phyloP scores from a whole-genome alignment of 2,888 invertebrate genomes.

The Parnassius glacialis region DNA sequence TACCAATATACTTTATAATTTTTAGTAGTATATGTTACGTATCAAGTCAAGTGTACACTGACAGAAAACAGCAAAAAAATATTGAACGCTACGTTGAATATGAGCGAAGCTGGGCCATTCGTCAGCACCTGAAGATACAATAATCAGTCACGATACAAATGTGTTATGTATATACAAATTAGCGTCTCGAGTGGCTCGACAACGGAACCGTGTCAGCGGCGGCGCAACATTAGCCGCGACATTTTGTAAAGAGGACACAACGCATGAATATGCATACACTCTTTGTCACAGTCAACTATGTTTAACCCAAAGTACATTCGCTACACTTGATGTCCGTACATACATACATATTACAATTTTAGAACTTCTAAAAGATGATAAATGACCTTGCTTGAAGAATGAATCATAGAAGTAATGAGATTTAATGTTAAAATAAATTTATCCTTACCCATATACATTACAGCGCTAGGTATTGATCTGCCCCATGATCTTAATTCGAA shows the following conservation, averaged over 20 bases:
- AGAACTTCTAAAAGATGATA: background rate
- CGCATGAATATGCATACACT: conserved; percentile 68
- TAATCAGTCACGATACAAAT: conserved; percentile 20
- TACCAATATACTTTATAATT: too few relatives aligned
- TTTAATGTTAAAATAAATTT: too few relatives aligned
- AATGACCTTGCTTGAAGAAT: too few relatives aligned
- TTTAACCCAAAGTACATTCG: conserved; percentile 49
- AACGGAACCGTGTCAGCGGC: conserved; percentile 53
- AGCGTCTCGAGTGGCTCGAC: conserved; percentile 48
- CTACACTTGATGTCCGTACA: conserved; percentile 43
- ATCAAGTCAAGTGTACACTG: background rate
- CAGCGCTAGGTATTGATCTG: too few relatives aligned
- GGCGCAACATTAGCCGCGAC: conserved; percentile 45
- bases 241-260: conserved; percentile 56
- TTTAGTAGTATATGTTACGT: too few relatives aligned
- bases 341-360: conserved; percentile 28
- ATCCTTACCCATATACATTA: too few relatives aligned
- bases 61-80: conserved; percentile 8
- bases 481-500: too few relatives aligned
- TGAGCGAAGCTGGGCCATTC: conserved; percentile 21
- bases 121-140: conserved; percentile 17
- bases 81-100: conserved; percentile 21
- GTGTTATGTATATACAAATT: conserved; percentile 42
- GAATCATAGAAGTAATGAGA: too few relatives aligned
- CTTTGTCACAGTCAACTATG: conserved; percentile 61